phyloP scores from a whole-genome alignment of 2,888 invertebrate genomes.

The Eupithecia pulchellata region DNA sequence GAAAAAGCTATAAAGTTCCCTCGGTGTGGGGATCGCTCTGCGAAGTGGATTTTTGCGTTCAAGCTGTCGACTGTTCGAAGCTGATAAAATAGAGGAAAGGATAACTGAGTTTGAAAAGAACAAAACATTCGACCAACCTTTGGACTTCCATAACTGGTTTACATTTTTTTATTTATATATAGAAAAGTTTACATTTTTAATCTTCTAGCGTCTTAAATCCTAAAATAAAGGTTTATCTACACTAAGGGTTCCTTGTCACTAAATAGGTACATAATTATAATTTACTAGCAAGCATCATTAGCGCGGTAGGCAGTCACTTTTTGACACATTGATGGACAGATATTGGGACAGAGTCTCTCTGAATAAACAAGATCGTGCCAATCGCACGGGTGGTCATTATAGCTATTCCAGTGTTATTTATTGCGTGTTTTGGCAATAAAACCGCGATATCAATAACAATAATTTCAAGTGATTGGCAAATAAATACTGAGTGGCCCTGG shows the following conservation, averaged over 20 bases:
- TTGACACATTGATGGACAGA: too few species aligned
- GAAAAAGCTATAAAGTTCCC: constrained; percentile 28
- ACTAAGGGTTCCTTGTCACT: too few species aligned
- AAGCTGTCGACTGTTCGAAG: constrained; percentile 12
- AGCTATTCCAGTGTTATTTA: constrained; percentile 40
- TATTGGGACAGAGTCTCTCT: background rate
- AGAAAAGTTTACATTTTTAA: too few species aligned
- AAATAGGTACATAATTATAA: too few species aligned
- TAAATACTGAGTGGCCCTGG: constrained; percentile 19
- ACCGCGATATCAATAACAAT: constrained; percentile 45
- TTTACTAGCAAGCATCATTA: too few species aligned
- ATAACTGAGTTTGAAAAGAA: background rate
- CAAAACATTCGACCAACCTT: background rate
- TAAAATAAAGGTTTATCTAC: too few species aligned
- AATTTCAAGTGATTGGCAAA: constrained; percentile 43
- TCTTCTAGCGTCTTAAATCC: too few species aligned
- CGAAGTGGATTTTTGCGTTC: constrained; percentile 34
- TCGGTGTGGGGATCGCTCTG: constrained; percentile 12
- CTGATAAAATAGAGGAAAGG: constrained; percentile 6
- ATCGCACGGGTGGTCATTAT: constrained; percentile 31
- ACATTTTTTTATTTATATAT: too few species aligned
- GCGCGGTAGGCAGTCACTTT: too few species aligned
- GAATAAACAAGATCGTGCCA: constrained; percentile 3
- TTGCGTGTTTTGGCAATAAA: constrained; percentile 43
- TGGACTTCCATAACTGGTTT: background rate